A percentile compares a stretch with the other conserved stretches of the same genome.
Evolutionary conservation across 1,140 invertebrate genomes (phyloP).

Genomic region (Anadara kagoshimensis): DNA sequence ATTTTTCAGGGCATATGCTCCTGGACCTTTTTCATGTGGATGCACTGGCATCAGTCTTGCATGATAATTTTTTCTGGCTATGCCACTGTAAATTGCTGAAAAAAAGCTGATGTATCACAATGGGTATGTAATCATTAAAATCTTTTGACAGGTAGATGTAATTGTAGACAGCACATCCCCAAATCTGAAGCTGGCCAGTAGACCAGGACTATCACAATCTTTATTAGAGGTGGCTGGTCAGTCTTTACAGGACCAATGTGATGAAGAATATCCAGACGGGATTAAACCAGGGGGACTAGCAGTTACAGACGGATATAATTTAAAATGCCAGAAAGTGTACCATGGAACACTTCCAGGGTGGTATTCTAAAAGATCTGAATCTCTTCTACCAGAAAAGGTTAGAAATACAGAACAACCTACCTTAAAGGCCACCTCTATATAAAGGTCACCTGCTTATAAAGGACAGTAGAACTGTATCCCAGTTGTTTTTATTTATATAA

Average conservation of each 20-base stretch:
- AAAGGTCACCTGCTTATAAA: no score
- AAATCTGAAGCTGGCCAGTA: constrained; percentile 42
- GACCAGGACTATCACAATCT: constrained; percentile 47
- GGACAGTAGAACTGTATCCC: no score
- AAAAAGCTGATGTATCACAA: no score
- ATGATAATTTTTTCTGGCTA: no score
- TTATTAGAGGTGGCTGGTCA: constrained; percentile 47
- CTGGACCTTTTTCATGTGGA: no score
- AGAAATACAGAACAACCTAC: no score
- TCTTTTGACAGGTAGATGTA: constrained; percentile 50
- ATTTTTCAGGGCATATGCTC: no score
- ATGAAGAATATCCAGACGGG: constrained; percentile 52
- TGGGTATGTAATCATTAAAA: no score
- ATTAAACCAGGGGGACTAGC: constrained; percentile 51
- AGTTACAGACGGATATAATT: constrained; percentile 39
- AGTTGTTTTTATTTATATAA: no score
- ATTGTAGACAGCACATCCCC: constrained; percentile 51
- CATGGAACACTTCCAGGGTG: constrained; percentile 32
- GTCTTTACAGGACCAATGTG: constrained; percentile 51
- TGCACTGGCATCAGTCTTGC: no score
- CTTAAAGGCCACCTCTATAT: no score
- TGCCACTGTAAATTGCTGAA: no score
- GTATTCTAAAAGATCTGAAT: background rate
- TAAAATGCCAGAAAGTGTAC: constrained; percentile 55
- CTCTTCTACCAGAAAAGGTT: constrained; percentile 12